These are phyloP conservation scores for Leptoclinus maculatus DNA, from an alignment of 2,797 vertebrate species.

Conservation along the genomic window DNA sequence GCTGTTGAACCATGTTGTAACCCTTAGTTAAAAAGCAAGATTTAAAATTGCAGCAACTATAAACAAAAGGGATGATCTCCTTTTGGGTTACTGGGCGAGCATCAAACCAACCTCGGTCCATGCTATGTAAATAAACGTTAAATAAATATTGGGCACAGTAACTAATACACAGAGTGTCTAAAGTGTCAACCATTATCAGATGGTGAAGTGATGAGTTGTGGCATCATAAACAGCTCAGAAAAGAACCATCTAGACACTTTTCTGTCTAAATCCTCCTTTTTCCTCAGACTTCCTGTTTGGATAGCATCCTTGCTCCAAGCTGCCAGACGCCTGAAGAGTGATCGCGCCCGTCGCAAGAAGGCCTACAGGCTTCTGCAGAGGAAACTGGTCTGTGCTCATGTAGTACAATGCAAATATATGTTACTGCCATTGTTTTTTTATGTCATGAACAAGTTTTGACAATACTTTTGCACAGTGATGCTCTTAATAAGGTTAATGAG, in stretches of 20 bases:
- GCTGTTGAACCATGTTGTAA: too few relatives aligned
- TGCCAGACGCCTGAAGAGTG: conserved; percentile 67
- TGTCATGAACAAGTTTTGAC: background rate
- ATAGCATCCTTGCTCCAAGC: conserved; percentile 75
- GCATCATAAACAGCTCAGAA: background rate
- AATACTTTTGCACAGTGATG: background rate
- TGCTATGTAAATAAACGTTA: background rate
- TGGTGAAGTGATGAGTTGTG: background rate
- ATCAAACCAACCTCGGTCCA: background rate
- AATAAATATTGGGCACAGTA: background rate
- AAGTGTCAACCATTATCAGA: background rate
- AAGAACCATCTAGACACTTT: background rate
- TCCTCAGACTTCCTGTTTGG: conserved; percentile 80
- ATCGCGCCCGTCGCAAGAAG: conserved; percentile 75
- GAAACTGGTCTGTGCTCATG: conserved; percentile 72
- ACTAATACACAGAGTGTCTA: background rate
- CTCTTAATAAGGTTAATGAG: background rate
- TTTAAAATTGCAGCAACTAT: too few relatives aligned
- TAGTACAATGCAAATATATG: too few relatives aligned
- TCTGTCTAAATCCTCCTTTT: background rate
- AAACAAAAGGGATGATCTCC: background rate
- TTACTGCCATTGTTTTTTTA: background rate
- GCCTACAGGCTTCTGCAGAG: conserved; percentile 80
- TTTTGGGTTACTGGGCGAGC: background rate
- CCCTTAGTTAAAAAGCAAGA: too few relatives aligned